Percentiles rank a stretch among this genome's conserved stretches.
These are phyloP conservation scores for Diabrotica undecimpunctata DNA, from an alignment of 1,140 invertebrate species.

Conservation along the genomic window DNA sequence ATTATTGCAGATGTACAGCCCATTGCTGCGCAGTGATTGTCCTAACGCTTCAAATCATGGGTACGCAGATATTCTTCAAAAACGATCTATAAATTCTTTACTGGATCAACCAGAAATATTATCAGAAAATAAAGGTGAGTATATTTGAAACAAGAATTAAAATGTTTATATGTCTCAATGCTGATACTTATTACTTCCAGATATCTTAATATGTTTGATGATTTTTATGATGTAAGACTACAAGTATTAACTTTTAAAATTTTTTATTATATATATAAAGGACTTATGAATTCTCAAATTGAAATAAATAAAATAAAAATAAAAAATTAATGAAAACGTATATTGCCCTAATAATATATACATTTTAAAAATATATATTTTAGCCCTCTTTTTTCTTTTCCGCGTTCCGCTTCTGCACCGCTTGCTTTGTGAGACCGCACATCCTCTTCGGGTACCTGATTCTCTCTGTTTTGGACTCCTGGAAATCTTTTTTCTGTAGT, in stretches of 20 bases:
- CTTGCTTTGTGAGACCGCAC: no score
- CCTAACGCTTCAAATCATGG: neutral
- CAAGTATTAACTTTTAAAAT: neutral
- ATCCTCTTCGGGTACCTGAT: no score
- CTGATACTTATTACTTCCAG: neutral
- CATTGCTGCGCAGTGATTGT: neutral
- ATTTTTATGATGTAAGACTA: neutral
- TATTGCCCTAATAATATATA: no score
- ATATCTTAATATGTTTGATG: neutral
- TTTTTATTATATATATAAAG: neutral
- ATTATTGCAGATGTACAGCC: neutral
- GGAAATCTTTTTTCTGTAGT: neutral
- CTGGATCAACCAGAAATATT: constrained; percentile 44
- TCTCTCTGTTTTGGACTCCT: neutral
- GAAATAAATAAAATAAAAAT: no score
- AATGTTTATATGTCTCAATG: neutral
- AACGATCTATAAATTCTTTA: constrained; percentile 53
- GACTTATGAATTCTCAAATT: no score
- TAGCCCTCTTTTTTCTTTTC: no score
- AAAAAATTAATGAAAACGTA: no score
- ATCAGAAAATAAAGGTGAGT: constrained; percentile 18
- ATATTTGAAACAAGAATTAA: neutral
- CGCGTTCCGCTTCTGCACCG: no score
- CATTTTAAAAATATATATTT: no score
- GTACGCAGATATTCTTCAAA: constrained; percentile 47